phyloP scores from a whole-genome alignment of 2,113 vertebrate genomes.

The Acrocephalus kingi region DNA sequence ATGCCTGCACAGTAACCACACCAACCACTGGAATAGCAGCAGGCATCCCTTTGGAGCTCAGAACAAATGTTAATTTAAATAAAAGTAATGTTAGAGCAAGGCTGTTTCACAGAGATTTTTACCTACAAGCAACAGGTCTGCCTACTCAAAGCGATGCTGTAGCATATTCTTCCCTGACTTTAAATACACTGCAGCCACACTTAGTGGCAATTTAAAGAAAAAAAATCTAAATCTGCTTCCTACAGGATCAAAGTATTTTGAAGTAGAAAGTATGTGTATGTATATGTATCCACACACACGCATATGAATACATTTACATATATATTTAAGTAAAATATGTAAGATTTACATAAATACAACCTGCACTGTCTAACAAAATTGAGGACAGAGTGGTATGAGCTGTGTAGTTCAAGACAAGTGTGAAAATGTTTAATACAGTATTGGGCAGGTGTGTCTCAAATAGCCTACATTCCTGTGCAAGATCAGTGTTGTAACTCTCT shows the following conservation, averaged over 20 bases:
- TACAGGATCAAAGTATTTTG: neutral
- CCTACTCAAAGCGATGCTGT: rapidly evolving
- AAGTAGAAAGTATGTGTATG: neutral
- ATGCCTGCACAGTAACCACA: conserved; percentile 10
- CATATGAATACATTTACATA: rapidly evolving
- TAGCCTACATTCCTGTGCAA: neutral
- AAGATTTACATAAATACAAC: neutral
- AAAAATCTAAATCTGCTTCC: neutral
- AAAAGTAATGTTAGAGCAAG: neutral
- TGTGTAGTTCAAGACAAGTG: neutral
- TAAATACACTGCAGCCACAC: neutral
- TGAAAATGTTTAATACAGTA: neutral
- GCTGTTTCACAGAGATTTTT: neutral
- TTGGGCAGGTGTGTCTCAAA: neutral
- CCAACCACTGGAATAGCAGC: neutral
- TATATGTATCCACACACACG: neutral
- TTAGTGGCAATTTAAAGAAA: neutral
- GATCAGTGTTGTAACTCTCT: neutral
- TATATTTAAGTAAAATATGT: neutral
- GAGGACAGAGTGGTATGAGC: neutral
- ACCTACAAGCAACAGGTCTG: neutral
- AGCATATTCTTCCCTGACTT: neutral
- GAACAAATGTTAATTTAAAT: neutral
- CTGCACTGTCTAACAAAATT: neutral
- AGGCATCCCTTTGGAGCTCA: neutral